phyloP scores from a whole-genome alignment of 2,113 vertebrate species.

The Sphyrna mokarran region DNA sequence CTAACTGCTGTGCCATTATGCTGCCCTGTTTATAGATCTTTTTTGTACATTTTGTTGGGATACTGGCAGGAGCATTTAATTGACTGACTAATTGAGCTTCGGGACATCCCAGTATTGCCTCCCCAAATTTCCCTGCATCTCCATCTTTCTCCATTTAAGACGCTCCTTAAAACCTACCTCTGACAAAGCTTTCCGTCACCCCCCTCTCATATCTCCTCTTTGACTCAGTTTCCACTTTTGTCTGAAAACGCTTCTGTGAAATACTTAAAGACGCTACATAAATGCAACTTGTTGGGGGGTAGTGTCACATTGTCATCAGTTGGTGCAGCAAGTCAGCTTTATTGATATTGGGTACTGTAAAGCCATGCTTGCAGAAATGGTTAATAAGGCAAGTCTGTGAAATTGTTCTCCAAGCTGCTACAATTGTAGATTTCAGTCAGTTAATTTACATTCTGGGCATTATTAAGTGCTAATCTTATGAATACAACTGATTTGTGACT shows the following conservation, averaged over 20 bases:
- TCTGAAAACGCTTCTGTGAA: background rate
- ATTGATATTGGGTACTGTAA: background rate
- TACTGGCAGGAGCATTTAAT: no score
- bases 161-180: no score
- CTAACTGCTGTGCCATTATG: no score
- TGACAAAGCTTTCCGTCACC: no score
- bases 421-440: background rate
- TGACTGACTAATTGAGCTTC: no score
- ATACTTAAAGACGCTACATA: background rate
- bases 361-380: background rate
- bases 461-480: background rate
- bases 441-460: background rate
- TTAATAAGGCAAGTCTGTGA: background rate
- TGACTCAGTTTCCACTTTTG: background rate
- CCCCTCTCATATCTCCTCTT: no score
- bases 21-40: no score
- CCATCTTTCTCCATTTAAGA: no score
- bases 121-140: no score
- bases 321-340: background rate
- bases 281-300: background rate
- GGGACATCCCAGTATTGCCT: no score
- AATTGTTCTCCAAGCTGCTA: background rate
- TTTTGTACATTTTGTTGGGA: no score
- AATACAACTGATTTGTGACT: background rate
- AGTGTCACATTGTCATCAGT: background rate